phyloP scores from a whole-genome alignment of 23 tunicate genomes.

The Trididemnum miniatum region DNA sequence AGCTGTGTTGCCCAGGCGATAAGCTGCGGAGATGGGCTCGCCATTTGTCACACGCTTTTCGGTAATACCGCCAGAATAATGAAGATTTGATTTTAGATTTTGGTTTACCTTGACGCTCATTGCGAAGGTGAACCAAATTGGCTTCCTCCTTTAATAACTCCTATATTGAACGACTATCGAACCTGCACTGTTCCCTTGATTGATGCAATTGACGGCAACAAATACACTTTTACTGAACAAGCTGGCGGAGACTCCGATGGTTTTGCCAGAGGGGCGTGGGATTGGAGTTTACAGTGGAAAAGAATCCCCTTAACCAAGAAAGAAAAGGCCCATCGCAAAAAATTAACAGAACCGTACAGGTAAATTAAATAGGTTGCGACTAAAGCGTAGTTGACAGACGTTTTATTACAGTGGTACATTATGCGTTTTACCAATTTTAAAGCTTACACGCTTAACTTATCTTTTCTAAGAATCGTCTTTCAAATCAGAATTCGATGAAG shows the following conservation, averaged over 20 bases:
- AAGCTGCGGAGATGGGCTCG: too few species aligned
- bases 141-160: conserved; percentile 94
- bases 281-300: conserved; percentile 97
- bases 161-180: conserved; percentile 83
- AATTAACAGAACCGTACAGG: conserved; percentile 90
- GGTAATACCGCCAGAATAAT: too few species aligned
- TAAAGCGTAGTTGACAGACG: too few species aligned
- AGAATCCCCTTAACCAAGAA: conserved; percentile 87
- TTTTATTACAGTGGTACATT: too few species aligned
- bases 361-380: too few species aligned
- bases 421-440: too few species aligned
- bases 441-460: too few species aligned
- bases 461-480: too few species aligned
- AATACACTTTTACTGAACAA: conserved; percentile 97
- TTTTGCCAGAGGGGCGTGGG: conserved; percentile 98
- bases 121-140: conserved; percentile 99
- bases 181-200: conserved; percentile 94
- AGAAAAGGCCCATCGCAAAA: conserved; percentile 64
- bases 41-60: too few species aligned
- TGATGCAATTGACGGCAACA: conserved; percentile 97
- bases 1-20: too few species aligned
- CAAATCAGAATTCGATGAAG: too few species aligned
- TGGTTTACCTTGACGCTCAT: conserved; percentile 96
- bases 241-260: conserved; percentile 98
- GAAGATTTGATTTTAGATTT: conserved; percentile 51